phyloP scores from a whole-genome alignment of 2,113 vertebrate species.

The Bos taurus region DNA sequence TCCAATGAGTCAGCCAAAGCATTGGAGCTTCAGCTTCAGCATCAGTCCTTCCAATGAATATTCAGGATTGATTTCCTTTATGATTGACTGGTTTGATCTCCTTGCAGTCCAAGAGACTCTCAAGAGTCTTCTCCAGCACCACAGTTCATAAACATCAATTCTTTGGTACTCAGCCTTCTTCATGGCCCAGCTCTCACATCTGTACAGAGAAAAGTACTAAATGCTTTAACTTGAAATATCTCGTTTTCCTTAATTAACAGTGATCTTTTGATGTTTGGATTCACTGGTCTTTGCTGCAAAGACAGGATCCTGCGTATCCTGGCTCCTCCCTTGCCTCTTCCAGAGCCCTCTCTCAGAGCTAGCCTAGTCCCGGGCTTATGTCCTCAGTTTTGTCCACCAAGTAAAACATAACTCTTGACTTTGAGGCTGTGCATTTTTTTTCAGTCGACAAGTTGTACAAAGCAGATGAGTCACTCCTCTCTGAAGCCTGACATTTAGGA shows the following conservation, averaged over 20 bases:
- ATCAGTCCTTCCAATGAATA: neutral
- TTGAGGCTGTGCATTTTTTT: neutral
- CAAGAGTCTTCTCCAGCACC: neutral
- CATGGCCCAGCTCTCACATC: neutral
- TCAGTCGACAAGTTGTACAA: neutral
- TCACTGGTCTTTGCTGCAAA: neutral
- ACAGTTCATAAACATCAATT: neutral
- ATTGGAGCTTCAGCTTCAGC: neutral
- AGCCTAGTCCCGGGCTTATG: neutral
- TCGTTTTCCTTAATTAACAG: neutral
- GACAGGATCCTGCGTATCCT: neutral
- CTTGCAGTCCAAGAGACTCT: neutral
- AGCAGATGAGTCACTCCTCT: too few relatives aligned
- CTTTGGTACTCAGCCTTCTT: neutral
- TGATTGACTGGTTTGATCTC: neutral
- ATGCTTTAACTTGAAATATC: neutral
- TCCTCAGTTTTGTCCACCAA: neutral
- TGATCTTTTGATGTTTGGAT: neutral
- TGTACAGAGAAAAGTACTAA: neutral
- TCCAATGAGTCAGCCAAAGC: neutral
- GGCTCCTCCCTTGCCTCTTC: neutral
- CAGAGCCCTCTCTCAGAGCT: neutral
- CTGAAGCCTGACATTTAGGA: accelerated
- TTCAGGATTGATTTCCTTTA: neutral
- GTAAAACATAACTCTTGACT: neutral